Conservation (phyloP, 37 sponge, comb jelly and placozoan species). For the Chondrosia reniformis region DNA sequence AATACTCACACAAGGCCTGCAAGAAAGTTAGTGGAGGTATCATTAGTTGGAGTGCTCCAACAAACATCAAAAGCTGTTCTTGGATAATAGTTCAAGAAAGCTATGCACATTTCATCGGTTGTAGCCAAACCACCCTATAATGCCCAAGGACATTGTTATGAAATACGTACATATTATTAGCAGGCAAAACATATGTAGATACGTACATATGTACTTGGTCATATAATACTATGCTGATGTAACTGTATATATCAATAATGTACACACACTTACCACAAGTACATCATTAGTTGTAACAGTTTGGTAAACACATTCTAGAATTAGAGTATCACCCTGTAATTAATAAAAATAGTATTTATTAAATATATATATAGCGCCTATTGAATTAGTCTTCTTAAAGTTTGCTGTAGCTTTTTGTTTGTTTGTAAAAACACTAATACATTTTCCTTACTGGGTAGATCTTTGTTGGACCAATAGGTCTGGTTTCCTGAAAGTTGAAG, state of each 20-base stretch:
- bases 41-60: background rate
- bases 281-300: background rate
- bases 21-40: too few relatives aligned
- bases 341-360: background rate
- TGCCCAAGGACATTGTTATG: background rate
- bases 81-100: slow-evolving; percentile 9
- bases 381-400: too few relatives aligned
- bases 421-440: too few relatives aligned
- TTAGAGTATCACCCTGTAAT: background rate
- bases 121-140: slow-evolving; percentile 21
- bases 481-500: slow-evolving; percentile 59
- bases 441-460: slow-evolving; percentile 39
- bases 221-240: background rate
- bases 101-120: slow-evolving; percentile 16
- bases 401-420: too few relatives aligned
- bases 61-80: background rate
- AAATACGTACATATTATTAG: background rate
- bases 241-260: background rate
- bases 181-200: background rate
- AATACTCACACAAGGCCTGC: too few relatives aligned
- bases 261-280: background rate
- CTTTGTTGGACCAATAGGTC: slow-evolving; percentile 6
- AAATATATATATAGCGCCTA: too few relatives aligned
- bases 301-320: slow-evolving; percentile 8
- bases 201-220: background rate